phyloP scores from a whole-genome alignment of 2,888 invertebrate species.

The Dolichopus griseipennis region DNA sequence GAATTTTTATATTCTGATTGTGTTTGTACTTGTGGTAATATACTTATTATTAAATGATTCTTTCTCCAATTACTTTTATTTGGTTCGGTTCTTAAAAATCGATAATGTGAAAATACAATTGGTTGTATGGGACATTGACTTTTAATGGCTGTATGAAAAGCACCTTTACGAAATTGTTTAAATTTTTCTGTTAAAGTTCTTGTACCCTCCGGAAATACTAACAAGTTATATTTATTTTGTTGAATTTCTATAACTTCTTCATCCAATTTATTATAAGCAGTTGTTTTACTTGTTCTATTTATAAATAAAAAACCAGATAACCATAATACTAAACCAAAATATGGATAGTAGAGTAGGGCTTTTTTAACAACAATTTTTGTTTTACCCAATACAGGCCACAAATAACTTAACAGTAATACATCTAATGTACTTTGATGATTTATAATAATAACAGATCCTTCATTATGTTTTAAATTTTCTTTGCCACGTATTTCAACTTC shows the following conservation, averaged over 20 bases:
- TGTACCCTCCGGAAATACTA: constrained; percentile 85
- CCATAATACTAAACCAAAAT: constrained; percentile 71
- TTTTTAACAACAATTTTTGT: constrained; percentile 72
- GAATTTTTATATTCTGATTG: constrained; percentile 45
- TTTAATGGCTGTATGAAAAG: constrained; percentile 77
- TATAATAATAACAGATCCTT: constrained; percentile 58
- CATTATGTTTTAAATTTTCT: constrained; percentile 59
- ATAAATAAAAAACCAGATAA: constrained; percentile 79
- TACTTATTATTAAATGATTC: constrained; percentile 53
- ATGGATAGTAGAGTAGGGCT: constrained; percentile 64
- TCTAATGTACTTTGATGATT: constrained; percentile 81
- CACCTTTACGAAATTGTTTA: constrained; percentile 84
- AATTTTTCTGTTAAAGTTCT: constrained; percentile 60
- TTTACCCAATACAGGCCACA: constrained; percentile 68
- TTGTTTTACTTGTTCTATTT: constrained; percentile 57
- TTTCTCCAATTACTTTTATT: no score
- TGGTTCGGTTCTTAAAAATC: constrained; percentile 45
- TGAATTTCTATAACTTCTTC: constrained; percentile 54
- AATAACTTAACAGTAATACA: constrained; percentile 60
- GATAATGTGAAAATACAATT: constrained; percentile 70
- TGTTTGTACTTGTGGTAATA: constrained; percentile 59
- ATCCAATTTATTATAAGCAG: constrained; percentile 60
- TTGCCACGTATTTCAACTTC: background rate
- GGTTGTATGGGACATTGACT: constrained; percentile 75
- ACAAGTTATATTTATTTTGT: constrained; percentile 56